Evolutionary conservation across 2,113 vertebrate genomes (phyloP).

Genomic region (Gavialis gangeticus): DNA sequence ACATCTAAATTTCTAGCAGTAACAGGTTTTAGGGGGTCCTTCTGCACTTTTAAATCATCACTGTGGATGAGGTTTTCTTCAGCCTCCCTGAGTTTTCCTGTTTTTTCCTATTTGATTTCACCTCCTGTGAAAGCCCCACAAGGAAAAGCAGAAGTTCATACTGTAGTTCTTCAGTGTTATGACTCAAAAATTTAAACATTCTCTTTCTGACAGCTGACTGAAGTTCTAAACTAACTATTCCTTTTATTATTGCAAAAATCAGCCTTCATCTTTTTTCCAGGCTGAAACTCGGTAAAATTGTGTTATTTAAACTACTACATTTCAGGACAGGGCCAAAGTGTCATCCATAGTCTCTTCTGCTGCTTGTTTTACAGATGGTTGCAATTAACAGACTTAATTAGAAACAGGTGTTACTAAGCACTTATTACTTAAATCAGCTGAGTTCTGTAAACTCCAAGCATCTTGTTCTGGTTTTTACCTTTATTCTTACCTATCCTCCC

Average conservation of each 20-base stretch:
- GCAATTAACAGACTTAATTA: too few species aligned
- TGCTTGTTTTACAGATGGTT: background rate
- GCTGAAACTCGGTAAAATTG: background rate
- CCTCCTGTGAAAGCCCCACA: background rate
- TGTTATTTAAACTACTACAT: conserved; percentile 5
- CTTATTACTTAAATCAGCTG: background rate
- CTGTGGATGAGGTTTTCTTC: background rate
- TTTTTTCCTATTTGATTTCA: background rate
- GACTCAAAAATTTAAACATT: background rate
- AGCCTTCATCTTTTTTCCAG: background rate
- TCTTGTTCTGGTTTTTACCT: background rate
- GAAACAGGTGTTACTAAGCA: too few species aligned
- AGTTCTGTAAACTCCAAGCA: background rate
- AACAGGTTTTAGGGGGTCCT: background rate
- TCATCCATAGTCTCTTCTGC: background rate
- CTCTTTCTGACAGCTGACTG: background rate
- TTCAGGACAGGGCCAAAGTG: background rate
- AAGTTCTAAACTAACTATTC: background rate
- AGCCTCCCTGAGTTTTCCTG: background rate
- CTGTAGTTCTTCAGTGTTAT: background rate
- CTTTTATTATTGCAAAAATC: background rate
- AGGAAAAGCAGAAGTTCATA: background rate
- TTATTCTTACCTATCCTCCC: background rate
- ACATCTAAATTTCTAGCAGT: conserved; percentile 18
- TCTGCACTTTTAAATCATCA: background rate